These are phyloP conservation scores for Andricus curvator DNA, from an alignment of 2,888 invertebrate genomes.

Conservation along the genomic window DNA sequence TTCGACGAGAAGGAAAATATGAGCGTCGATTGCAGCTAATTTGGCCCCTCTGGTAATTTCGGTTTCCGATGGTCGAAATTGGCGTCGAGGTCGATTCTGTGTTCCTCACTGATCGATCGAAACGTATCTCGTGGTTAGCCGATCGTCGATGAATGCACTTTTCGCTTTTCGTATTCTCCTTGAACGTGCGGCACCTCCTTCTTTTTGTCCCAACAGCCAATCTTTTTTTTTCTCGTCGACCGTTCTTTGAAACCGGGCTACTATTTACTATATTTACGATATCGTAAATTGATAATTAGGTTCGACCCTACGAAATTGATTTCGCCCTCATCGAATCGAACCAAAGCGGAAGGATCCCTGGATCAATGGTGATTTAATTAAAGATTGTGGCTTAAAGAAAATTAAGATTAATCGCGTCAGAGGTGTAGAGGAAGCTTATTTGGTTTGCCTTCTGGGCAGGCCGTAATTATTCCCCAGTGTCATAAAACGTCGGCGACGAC, in stretches of 20 bases:
- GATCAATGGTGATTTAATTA: constrained; percentile 77
- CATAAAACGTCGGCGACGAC: constrained; percentile 47
- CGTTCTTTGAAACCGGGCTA: constrained; percentile 39
- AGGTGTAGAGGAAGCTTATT: constrained; percentile 27
- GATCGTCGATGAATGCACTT: constrained; percentile 48
- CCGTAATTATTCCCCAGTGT: constrained; percentile 68
- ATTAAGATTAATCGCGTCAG: constrained; percentile 75
- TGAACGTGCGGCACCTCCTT: constrained; percentile 19
- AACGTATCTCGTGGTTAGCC: constrained; percentile 50
- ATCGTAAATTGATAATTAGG: constrained; percentile 70
- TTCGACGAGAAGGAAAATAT: constrained; percentile 6
- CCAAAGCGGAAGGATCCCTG: constrained; percentile 47
- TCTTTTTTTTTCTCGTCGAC: background rate
- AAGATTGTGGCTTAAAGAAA: constrained; percentile 75
- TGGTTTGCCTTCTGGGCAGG: constrained; percentile 57
- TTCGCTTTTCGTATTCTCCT: constrained; percentile 36
- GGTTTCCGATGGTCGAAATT: constrained; percentile 42
- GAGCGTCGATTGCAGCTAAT: constrained; percentile 34
- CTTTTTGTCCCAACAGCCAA: background rate
- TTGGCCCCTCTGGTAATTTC: constrained; percentile 35
- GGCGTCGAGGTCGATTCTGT: constrained; percentile 43
- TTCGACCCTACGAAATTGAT: constrained; percentile 61
- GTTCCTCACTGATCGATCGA: constrained; percentile 46
- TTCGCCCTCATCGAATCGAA: constrained; percentile 50
- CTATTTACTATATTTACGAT: constrained; percentile 56